Base-by-base conservation (phyloP, 1,140 invertebrate genomes). In the Myzus persicae region DNA sequence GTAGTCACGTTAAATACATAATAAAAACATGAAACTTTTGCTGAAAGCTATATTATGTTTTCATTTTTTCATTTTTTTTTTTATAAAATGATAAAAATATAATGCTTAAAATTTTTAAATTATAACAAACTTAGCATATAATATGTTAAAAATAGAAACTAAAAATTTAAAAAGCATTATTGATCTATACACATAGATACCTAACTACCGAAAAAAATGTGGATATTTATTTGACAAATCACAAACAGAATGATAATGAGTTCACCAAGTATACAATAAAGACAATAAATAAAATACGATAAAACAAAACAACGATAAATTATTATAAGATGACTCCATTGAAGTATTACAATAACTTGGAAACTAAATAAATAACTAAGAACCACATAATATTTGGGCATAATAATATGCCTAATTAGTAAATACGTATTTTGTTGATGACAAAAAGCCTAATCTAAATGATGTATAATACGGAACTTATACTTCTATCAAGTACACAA, bases 11-110 rank as follows among this genome's bases (percentile, higher is more conserved):
- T 67, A 67, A 67, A 67, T 67, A 31, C 14, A 31, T 67, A n/a
- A 67, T 67, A 14, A 67, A 67, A 67, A 67, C 59, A n/a, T n/a
- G 59, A 4, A 31, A n/a, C 31, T 14, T 67, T 67, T 67, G 59
- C 31, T 67, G n/a, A 67, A 67, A 67, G 59, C 59, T n/a, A 67
- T 67, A 67, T 67, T 67, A 67, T 67, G 59, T 67, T 67, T 67
- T 67, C n/a, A 67, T 67, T n/a, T 67, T 67, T 67, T 18, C 11
- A 67, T 31, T n/a, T 31, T 67, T n/a, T 31, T 67, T n/a, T 67
- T 67, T 54, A 54, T 54, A 54, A 54, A 54, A 54, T 54, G 54
- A 67, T 67, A 67, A 67, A 67, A 67, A 67, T 67, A 67, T 67
- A 14, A 67, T n/a, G 31, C 31, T 67, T 76, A 76, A 76, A 5